Conservation (phyloP, 2,113 vertebrate species). For the Turnix velox region DNA sequence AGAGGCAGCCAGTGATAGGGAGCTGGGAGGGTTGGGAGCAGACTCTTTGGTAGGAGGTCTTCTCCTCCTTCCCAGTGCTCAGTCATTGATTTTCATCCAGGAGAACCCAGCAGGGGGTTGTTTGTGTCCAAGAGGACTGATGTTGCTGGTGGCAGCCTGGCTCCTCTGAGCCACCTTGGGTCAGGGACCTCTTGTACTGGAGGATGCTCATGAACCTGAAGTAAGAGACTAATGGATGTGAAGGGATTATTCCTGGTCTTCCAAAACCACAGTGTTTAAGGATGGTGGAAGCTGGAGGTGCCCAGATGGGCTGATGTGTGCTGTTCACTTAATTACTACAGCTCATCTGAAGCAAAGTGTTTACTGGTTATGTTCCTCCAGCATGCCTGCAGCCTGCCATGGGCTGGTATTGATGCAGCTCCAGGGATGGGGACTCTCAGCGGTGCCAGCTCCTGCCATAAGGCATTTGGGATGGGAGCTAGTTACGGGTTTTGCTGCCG, state of each 20-base stretch:
- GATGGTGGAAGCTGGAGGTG: not conserved
- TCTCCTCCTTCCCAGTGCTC: not conserved
- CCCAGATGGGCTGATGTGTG: not conserved
- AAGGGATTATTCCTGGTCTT: not conserved
- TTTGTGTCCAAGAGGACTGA: not conserved
- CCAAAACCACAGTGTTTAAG: not conserved
- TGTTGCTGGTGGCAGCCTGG: not conserved
- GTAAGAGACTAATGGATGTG: not conserved
- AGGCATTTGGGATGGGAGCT: not conserved
- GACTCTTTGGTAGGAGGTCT: not conserved
- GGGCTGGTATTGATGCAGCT: not conserved
- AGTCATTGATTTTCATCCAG: not conserved
- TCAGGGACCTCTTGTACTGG: not conserved
- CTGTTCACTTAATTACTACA: not conserved
- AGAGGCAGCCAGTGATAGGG: not conserved
- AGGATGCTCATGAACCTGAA: fast-evolving
- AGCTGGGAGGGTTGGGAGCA: fast-evolving
- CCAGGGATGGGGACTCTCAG: not conserved
- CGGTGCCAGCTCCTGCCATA: not conserved
- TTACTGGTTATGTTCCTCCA: fast-evolving
- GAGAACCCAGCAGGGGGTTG: not conserved
- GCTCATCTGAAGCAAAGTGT: not conserved
- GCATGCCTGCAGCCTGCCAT: fast-evolving
- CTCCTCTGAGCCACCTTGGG: not conserved
- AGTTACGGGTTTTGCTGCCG: fast-evolving